Evolutionary conservation across 2,797 vertebrate species (phyloP), one percentile per base, ranked within the genome.

Genomic region (Girardinus metallicus): DNA sequence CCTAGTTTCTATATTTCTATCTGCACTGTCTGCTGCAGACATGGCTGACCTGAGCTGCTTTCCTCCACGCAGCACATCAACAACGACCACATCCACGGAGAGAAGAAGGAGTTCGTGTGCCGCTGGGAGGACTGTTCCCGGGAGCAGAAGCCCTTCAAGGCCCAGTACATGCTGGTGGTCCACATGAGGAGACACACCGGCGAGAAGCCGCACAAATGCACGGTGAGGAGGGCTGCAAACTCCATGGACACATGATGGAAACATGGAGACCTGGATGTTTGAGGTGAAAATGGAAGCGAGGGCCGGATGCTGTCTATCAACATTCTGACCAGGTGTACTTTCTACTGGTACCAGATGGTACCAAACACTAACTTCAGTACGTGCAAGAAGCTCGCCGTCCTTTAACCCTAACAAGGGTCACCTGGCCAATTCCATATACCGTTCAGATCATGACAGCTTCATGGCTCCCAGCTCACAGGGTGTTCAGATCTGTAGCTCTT

Each of bases 91-190:
- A 99, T 99, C 94, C 99, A 99, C 0, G 98, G 98, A 13, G 98
- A 99, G 94, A 99, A 98, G 96, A 99, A 99, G 94, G 98, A 99
- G 95, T 99, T 99, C 31, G 98, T 99, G 75, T 99, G 99, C 87
- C 99, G 97, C 88, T 99, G 99, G 99, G 96, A 97, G 76, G 98
- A 98, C 91, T 99, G 99, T 88, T 98, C 98, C 0, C 93, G 98
- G 66, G 99, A 99, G 88, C 97, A 98, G 96, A 99, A 99, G 90
- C 98, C 99, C 70, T 99, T 99, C 93, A 99, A 99, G 93, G 98
- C 99, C 0, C 99, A 99, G 95, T 99, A 99, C 88, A 99, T 99
- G 98, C 89, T 99, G 92, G 98, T 99, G 86, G 99, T 99, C 81
- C 99, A 99, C 92, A 99, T 99, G 99, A 95, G 99, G 74, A 92